These are phyloP conservation scores for Silurus glanis DNA, from an alignment of 2,113 vertebrate species.

Conservation along the genomic window DNA sequence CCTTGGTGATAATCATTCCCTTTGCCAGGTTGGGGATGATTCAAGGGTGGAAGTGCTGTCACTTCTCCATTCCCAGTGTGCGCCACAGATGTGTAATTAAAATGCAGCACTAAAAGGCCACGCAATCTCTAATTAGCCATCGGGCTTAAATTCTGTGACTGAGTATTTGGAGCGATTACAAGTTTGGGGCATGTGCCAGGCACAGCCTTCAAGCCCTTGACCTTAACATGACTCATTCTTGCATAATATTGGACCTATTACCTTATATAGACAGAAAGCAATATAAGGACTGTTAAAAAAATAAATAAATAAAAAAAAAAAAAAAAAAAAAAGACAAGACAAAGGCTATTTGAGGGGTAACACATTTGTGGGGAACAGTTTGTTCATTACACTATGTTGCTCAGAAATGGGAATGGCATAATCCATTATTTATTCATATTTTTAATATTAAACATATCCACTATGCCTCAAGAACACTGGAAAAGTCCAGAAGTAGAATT, in stretches of 20 bases:
- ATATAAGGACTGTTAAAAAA: neutral
- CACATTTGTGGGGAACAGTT: no score
- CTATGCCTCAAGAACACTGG: neutral
- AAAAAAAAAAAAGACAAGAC: neutral
- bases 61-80: conserved; percentile 52
- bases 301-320: neutral
- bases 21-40: conserved; percentile 35
- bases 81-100: conserved; percentile 64
- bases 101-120: conserved; percentile 58
- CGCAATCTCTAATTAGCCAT: conserved; percentile 74
- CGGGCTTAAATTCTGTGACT: conserved; percentile 69
- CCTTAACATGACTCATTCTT: conserved; percentile 21
- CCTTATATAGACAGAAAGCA: neutral
- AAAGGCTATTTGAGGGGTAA: neutral
- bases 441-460: neutral
- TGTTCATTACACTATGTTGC: no score
- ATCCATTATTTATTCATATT: neutral
- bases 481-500: neutral
- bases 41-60: conserved; percentile 18
- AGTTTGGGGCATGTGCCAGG: conserved; percentile 71
- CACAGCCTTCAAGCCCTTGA: conserved; percentile 17
- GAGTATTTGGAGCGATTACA: conserved; percentile 72
- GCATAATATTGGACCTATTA: neutral
- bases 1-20: neutral
- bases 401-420: neutral